Base-by-base conservation (phyloP, 2,797 vertebrate genomes). In the Falco biarmicus region DNA sequence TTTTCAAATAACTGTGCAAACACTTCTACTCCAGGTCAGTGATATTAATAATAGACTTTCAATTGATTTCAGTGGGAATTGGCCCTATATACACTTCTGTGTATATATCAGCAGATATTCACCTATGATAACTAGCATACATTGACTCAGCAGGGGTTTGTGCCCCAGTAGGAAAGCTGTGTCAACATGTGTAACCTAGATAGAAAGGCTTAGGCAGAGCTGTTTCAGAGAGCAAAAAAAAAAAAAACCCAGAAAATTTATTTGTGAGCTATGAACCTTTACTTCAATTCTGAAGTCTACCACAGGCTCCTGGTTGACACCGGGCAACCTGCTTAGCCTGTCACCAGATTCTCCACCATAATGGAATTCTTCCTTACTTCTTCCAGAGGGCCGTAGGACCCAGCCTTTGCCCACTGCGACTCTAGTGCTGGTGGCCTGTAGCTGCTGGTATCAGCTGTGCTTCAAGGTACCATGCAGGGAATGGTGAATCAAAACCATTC, bases 401-500 rank as follows among this genome's bases (percentile, higher is more conserved):
- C 29, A 84, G 8, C 4, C 32, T 14, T 80, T 77, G 32, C 37
- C 29, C 15, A 41, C 16, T 68, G 28, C 41, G 47, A 73, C 22
- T 20, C 34, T 47, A 56, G 7, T 89, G 41, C 69, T 92, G 61
- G n/a, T 16, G 56, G 28, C 32, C 71, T 50, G 43, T 34, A 37
- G 25, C 61, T 71, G 53, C 8, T 71, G 53, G 6, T 17, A 20
- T 13, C 87, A 82, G 61, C 48, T 60, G 4, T 69, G 25, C 57
- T 86, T 61, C 73, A 11, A 65, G 34, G 13, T 24, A 13, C 47
- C 28, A 39, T 1, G 22, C n/a, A 82, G 48, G 6, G 56, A 82
- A 26, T 0, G 0, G 14, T 31, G 59, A 70, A 64, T 28, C 1
- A 0, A 79, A 88, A 68, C 31, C 32, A 3, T 15, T 80, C 31